Percentiles rank a stretch among this genome's conserved stretches.
These are phyloP conservation scores for Ceratina calcarata DNA, from an alignment of 1,140 invertebrate genomes.

Conservation along the genomic window DNA sequence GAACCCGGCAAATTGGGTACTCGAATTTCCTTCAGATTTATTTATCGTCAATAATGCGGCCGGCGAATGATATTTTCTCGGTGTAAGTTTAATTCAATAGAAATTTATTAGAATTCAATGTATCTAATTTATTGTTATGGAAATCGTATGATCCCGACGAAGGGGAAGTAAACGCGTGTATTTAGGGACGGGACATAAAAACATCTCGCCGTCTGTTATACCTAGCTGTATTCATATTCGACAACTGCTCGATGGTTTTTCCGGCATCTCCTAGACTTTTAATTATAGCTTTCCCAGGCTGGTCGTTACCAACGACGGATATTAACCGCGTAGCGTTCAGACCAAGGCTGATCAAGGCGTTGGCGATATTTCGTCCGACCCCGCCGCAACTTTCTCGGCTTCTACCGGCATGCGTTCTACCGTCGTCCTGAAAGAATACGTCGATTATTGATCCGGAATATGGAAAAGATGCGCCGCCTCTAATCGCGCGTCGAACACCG, in stretches of 20 bases:
- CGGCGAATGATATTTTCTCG: too few species aligned
- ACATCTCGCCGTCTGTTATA: conserved; percentile 50
- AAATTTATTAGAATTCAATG: too few species aligned
- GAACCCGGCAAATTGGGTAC: neutral
- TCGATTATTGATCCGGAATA: conserved; percentile 45
- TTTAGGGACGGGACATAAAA: too few species aligned
- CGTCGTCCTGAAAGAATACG: conserved; percentile 84
- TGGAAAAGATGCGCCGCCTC: conserved; percentile 47
- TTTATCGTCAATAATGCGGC: too few species aligned
- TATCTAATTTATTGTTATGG: too few species aligned
- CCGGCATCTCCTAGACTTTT: conserved; percentile 76
- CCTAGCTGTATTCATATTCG: conserved; percentile 75
- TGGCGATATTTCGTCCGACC: conserved; percentile 95
- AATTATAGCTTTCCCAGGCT: conserved; percentile 79
- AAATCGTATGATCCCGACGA: neutral
- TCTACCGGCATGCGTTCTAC: conserved; percentile 86
- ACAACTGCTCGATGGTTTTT: conserved; percentile 66
- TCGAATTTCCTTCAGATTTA: too few species aligned
- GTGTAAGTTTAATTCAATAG: too few species aligned
- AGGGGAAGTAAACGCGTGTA: neutral
- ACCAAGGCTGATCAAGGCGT: conserved; percentile 88
- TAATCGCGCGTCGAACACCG: conserved; percentile 32
- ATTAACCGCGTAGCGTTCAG: conserved; percentile 85
- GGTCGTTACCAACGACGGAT: conserved; percentile 90
- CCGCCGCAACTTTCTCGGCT: conserved; percentile 88